Percentiles rank a stretch among this genome's conserved stretches.
Evolutionary conservation across 2,888 invertebrate genomes (phyloP).

Genomic region (Bursaphelenchus okinawaensis): DNA sequence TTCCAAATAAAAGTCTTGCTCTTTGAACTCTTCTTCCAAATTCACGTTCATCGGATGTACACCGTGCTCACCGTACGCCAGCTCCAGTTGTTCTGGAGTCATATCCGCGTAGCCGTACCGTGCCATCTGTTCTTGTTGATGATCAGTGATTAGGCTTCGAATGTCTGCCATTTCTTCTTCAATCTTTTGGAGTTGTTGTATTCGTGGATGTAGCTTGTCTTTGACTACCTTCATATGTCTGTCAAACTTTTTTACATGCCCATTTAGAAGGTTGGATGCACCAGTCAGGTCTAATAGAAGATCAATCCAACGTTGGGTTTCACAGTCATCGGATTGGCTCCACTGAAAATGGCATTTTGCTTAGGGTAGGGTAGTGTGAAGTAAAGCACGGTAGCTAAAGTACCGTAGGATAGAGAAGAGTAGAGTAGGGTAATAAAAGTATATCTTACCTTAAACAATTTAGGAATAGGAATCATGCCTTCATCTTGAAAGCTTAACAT

Average conservation of each 20-base stretch:
- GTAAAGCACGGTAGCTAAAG: no score
- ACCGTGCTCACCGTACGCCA: constrained; percentile 2
- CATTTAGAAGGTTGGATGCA: not conserved
- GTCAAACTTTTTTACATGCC: not conserved
- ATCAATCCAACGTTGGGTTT: not conserved
- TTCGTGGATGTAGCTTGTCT: not conserved
- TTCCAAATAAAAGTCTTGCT: not conserved
- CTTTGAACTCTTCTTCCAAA: not conserved
- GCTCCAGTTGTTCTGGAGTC: not conserved
- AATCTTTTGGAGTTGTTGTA: not conserved
- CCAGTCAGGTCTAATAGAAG: not conserved
- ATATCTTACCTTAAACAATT: not conserved
- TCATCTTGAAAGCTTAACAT: constrained; percentile 3
- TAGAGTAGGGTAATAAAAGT: no score
- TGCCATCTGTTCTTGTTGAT: not conserved
- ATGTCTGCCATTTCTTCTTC: not conserved
- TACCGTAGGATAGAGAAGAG: no score
- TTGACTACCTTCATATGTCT: not conserved
- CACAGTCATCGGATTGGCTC: not conserved
- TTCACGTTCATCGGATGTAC: not conserved
- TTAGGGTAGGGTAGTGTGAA: no score
- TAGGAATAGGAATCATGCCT: not conserved
- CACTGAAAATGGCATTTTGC: no score
- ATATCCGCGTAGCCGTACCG: not conserved
- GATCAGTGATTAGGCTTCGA: not conserved